Conservation (phyloP, 2,113 vertebrate species). For the Albula glossodonta region DNA sequence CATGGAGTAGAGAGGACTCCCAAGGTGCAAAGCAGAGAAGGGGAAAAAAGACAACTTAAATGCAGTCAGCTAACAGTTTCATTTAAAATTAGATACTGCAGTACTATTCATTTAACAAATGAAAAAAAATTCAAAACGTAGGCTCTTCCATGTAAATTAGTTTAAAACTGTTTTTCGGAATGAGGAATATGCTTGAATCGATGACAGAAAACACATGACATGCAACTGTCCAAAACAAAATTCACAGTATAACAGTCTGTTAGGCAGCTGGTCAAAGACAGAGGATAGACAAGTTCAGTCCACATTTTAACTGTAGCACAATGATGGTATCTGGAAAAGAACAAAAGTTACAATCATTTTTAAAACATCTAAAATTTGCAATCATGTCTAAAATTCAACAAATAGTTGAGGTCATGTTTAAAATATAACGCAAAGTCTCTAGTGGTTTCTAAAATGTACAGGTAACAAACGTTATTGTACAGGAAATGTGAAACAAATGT, state of each 20-base stretch:
- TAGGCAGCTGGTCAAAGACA: constrained; percentile 33
- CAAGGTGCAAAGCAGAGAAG: neutral
- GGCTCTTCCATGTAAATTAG: neutral
- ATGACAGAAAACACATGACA: constrained; percentile 11
- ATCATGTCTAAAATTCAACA: neutral
- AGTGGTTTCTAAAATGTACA: neutral
- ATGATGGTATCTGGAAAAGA: neutral
- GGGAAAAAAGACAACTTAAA: neutral
- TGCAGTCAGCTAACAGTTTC: neutral
- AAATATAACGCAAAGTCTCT: neutral
- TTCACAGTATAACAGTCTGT: constrained; percentile 59
- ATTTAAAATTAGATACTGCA: neutral
- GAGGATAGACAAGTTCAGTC: neutral
- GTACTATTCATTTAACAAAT: neutral
- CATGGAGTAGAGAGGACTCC: neutral
- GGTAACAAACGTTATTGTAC: neutral
- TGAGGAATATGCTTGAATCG: neutral
- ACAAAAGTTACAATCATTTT: neutral
- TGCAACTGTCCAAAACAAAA: constrained; percentile 4
- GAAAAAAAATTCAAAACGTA: neutral
- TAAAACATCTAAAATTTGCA: neutral
- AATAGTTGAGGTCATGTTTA: neutral
- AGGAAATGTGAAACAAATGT: neutral
- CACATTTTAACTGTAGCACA: neutral
- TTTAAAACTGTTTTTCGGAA: neutral